These are phyloP conservation scores for Tholera decimalis DNA, from an alignment of 2,888 invertebrate species.

Conservation along the genomic window DNA sequence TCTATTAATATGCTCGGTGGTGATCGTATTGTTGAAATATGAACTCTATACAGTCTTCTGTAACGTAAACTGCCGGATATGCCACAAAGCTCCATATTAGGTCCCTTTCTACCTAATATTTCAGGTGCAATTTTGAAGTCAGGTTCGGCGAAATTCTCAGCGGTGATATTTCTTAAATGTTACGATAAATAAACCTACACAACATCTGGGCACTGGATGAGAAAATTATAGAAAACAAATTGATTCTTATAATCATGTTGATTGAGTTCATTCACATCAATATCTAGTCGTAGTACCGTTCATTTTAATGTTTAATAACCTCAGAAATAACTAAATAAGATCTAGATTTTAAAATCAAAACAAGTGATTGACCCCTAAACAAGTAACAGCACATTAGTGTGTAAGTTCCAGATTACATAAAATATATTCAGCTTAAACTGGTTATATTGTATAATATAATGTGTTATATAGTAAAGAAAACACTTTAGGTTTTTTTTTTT, in stretches of 20 bases:
- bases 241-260: neutral
- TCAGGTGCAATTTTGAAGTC: no score
- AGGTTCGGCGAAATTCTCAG: no score
- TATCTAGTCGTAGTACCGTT: constrained; percentile 20
- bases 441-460: constrained; percentile 29
- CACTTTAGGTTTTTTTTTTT: constrained; percentile 19
- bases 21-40: neutral
- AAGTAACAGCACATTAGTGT: constrained; percentile 18
- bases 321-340: neutral
- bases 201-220: neutral
- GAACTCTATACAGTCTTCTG: no score
- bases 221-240: neutral
- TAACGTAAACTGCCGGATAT: neutral
- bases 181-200: neutral
- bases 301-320: constrained; percentile 5
- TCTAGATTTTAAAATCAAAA: constrained; percentile 9
- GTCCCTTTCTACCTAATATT: neutral
- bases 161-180: no score
- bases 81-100: constrained; percentile 18
- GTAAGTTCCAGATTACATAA: constrained; percentile 25
- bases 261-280: constrained; percentile 25
- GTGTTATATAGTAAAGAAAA: constrained; percentile 6
- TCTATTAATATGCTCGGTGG: neutral
- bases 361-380: constrained; percentile 48
- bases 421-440: constrained; percentile 16